Percentiles rank a stretch among this genome's conserved stretches.
These are phyloP conservation scores for Stenichneumon culpator DNA, from an alignment of 2,888 invertebrate species.

Conservation along the genomic window DNA sequence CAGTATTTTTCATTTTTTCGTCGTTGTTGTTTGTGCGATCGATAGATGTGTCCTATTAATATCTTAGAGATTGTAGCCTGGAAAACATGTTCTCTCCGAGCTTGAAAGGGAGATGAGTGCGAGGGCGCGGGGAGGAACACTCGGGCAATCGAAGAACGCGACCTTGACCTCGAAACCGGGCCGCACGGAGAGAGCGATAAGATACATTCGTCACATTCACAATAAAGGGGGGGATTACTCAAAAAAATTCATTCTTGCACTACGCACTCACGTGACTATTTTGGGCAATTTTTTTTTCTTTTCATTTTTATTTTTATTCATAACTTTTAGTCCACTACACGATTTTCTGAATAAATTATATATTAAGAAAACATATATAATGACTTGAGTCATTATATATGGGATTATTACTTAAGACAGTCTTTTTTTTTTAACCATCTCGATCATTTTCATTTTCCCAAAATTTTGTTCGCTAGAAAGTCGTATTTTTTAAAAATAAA, in stretches of 20 bases:
- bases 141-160: conserved; percentile 41
- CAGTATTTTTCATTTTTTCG: background rate
- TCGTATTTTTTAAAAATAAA: too few species aligned
- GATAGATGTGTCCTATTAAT: background rate
- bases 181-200: conserved; percentile 24
- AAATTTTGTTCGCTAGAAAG: too few species aligned
- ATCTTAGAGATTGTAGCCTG: background rate
- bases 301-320: too few species aligned
- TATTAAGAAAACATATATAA: too few species aligned
- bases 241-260: background rate
- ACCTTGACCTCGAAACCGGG: conserved; percentile 48
- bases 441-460: background rate
- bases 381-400: too few species aligned
- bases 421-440: too few species aligned
- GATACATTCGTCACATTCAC: background rate
- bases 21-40: background rate
- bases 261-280: background rate
- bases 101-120: background rate
- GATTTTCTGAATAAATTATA: too few species aligned
- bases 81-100: background rate
- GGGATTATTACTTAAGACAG: too few species aligned
- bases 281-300: background rate
- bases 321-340: too few species aligned
- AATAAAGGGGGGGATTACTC: background rate
- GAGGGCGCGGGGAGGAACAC: background rate